Conservation (phyloP, 2,797 vertebrate genomes). For the Notamacropus eugenii region DNA sequence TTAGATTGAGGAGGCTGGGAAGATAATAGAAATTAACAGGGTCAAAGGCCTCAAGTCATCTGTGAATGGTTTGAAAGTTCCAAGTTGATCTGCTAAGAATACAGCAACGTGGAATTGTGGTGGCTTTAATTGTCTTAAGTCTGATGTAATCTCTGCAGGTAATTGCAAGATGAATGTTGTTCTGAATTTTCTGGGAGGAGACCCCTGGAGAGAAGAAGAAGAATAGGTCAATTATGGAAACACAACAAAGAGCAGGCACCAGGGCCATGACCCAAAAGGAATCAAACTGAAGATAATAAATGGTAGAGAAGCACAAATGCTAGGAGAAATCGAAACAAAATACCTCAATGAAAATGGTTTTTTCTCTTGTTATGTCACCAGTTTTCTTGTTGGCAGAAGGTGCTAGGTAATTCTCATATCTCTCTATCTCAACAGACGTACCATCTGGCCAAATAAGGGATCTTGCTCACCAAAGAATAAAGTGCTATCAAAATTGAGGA, state of each 20-base stretch:
- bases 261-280: neutral
- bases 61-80: neutral
- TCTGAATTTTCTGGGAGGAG: neutral
- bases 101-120: neutral
- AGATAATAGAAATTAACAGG: neutral
- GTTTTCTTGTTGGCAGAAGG: neutral
- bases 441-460: neutral
- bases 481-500: neutral
- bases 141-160: neutral
- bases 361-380: neutral
- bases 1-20: neutral
- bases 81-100: neutral
- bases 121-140: neutral
- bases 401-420: neutral
- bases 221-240: neutral
- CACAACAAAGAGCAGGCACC: neutral
- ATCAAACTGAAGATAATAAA: neutral
- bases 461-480: neutral
- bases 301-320: neutral
- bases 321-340: neutral
- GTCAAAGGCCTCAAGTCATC: neutral
- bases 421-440: neutral
- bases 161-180: neutral
- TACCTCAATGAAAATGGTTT: neutral
- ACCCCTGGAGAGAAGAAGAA: neutral